phyloP scores from a whole-genome alignment of 2,113 vertebrate species.

The Prionailurus viverrinus region DNA sequence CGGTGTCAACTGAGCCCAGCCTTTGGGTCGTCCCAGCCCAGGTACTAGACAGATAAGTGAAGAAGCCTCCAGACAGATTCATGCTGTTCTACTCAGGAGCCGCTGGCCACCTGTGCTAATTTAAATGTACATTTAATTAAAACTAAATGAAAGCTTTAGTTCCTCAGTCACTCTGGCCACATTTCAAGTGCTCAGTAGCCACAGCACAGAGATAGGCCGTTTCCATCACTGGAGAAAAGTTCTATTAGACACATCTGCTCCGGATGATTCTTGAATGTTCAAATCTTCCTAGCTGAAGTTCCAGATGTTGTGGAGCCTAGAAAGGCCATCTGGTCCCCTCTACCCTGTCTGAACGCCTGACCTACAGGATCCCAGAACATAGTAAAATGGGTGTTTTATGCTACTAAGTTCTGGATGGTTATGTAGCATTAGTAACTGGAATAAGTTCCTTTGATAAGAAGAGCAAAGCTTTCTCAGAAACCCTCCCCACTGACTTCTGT shows the following conservation, averaged over 20 bases:
- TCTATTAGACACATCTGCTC: neutral
- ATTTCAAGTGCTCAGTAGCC: neutral
- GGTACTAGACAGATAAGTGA: neutral
- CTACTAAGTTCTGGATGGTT: neutral
- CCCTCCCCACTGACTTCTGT: neutral
- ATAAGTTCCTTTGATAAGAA: neutral
- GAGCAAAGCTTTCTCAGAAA: slow-evolving; percentile 30
- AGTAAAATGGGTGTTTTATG: neutral
- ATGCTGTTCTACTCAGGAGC: neutral
- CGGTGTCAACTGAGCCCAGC: neutral
- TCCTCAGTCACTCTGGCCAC: neutral
- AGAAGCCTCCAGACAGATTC: neutral
- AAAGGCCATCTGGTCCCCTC: neutral
- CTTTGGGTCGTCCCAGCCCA: neutral
- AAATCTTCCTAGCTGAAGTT: neutral
- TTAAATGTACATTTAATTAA: slow-evolving; percentile 27
- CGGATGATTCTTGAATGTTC: neutral
- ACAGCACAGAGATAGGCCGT: neutral
- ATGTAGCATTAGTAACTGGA: neutral
- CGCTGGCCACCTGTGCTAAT: neutral
- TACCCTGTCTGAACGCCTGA: slow-evolving; percentile 1
- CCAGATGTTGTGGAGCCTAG: neutral
- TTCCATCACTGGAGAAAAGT: neutral
- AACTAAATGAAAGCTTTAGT: neutral
- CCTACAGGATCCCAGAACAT: neutral